phyloP scores from a whole-genome alignment of 2,888 invertebrate species.

The Altica lythri region DNA sequence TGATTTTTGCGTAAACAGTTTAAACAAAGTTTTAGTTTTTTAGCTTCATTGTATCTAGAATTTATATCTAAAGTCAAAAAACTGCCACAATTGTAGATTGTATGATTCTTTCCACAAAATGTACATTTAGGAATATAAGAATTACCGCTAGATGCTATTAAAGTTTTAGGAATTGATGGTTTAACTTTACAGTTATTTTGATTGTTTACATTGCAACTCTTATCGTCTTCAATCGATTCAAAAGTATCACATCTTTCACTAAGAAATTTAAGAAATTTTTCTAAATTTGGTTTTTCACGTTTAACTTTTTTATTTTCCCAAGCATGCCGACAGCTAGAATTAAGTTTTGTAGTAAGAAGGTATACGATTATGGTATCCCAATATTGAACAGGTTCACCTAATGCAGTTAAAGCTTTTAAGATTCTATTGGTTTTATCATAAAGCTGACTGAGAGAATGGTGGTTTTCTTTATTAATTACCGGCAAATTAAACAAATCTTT shows the following conservation, averaged over 20 bases:
- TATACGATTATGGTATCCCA: neutral
- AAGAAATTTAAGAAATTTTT: neutral
- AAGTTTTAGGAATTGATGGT: neutral
- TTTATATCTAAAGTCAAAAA: neutral
- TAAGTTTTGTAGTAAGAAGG: neutral
- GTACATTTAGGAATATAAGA: neutral
- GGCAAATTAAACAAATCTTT: too few species aligned
- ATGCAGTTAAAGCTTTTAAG: neutral
- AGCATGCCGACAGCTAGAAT: neutral
- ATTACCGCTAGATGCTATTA: neutral
- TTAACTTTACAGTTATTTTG: neutral
- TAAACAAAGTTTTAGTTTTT: slow-evolving; percentile 6
- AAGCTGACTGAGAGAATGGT: too few species aligned
- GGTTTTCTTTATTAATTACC: too few species aligned
- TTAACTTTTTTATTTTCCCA: neutral
- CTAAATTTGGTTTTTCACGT: neutral
- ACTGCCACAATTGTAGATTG: slow-evolving; percentile 5
- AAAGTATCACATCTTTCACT: neutral
- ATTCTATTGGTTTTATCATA: too few species aligned
- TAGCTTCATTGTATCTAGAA: slow-evolving; percentile 1
- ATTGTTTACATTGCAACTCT: too few species aligned
- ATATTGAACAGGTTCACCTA: neutral
- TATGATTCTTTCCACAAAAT: slow-evolving; percentile 2
- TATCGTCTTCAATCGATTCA: neutral
- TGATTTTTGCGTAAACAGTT: slow-evolving; percentile 8